phyloP scores from a whole-genome alignment of 2,888 invertebrate genomes.

The Dicroscelio sp. region DNA sequence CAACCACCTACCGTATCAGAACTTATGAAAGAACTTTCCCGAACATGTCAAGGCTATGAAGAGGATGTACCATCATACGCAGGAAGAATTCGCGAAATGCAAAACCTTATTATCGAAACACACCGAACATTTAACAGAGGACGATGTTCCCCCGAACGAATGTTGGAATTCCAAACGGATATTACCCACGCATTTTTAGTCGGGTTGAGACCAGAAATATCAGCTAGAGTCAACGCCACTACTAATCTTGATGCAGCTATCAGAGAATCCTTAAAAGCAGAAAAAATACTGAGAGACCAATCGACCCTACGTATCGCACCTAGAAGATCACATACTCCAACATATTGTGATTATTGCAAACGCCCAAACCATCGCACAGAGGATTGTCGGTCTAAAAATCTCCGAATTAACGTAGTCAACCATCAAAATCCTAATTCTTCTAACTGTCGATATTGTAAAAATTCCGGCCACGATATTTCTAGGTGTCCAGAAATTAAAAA shows the following conservation, averaged over 20 bases:
- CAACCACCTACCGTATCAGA: background rate
- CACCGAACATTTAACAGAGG: background rate
- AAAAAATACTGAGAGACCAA: background rate
- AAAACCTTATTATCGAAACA: background rate
- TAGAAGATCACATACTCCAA: background rate
- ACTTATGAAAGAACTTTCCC: background rate
- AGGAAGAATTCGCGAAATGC: background rate
- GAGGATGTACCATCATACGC: slow-evolving; percentile 1
- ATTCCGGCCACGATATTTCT: background rate
- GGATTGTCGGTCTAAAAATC: background rate
- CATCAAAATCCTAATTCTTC: no score
- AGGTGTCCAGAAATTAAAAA: background rate
- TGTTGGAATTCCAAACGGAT: background rate
- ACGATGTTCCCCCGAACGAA: background rate
- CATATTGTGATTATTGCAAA: background rate
- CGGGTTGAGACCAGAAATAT: slow-evolving; percentile 26
- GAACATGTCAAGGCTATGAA: slow-evolving; percentile 7
- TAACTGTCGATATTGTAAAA: no score
- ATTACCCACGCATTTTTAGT: background rate
- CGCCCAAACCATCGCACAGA: background rate
- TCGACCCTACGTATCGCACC: background rate
- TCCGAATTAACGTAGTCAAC: background rate
- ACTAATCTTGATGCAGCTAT: background rate
- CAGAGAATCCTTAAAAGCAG: background rate
- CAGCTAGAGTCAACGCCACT: background rate